Conservation (phyloP, 2,888 invertebrate genomes). For the Leucophora obtusa region DNA sequence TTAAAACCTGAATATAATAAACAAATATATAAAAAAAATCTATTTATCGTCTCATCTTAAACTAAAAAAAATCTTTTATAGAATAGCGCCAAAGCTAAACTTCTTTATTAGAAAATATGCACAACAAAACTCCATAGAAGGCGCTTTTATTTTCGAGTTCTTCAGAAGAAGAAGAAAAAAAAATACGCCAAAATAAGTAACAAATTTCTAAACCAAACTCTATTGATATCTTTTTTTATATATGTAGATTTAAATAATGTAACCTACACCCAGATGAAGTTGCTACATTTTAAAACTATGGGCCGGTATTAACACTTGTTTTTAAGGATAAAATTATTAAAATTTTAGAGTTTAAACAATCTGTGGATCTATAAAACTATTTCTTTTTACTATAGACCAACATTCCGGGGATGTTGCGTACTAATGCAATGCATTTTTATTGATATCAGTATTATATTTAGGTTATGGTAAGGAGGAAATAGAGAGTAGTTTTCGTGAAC, state of each 20-base stretch:
- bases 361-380: too few species aligned
- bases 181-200: slow-evolving; percentile 5
- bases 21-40: slow-evolving; percentile 7
- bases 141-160: slow-evolving; percentile 12
- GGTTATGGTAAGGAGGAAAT: too few species aligned
- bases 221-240: slow-evolving; percentile 29
- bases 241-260: background rate
- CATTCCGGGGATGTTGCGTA: too few species aligned
- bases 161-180: background rate
- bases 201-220: slow-evolving; percentile 25
- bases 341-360: too few species aligned
- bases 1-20: slow-evolving; percentile 37
- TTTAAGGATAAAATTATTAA: too few species aligned
- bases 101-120: slow-evolving; percentile 44
- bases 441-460: too few species aligned
- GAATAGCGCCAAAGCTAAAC: slow-evolving; percentile 33
- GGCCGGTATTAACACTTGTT: background rate
- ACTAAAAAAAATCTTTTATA: background rate
- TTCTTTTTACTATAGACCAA: too few species aligned
- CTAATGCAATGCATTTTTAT: too few species aligned
- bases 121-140: slow-evolving; percentile 21
- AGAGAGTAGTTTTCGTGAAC: too few species aligned
- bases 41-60: slow-evolving; percentile 42
- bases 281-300: background rate
- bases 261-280: too few species aligned